A percentile compares a stretch with the other conserved stretches of the same genome.
phyloP scores from a whole-genome alignment of 1,140 invertebrate genomes.

The Drosophila trapezifrons region DNA sequence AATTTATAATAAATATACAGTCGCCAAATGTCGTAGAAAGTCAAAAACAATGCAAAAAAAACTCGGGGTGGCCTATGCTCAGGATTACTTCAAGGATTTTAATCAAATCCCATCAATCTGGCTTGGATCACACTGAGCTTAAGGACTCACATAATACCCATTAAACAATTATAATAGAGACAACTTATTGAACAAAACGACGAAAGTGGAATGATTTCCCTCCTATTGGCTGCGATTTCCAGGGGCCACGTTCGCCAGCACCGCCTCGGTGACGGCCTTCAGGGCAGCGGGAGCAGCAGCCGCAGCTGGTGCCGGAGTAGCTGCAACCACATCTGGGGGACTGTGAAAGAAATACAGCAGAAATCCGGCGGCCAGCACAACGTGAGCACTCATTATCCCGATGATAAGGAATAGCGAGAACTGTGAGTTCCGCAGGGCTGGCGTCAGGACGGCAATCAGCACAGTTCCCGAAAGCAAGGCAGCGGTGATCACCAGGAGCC shows the following conservation, averaged over 20 bases:
- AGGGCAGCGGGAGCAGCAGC: constrained; percentile 15
- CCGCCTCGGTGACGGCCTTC: constrained; percentile 26
- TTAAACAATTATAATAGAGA: constrained; percentile 7
- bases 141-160: neutral
- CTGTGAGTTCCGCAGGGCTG: constrained; percentile 89
- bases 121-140: neutral
- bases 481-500: constrained; percentile 92
- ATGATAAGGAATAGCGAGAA: constrained; percentile 88
- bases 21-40: constrained; percentile 25
- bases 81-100: neutral
- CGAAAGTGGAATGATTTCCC: constrained; percentile 30
- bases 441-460: constrained; percentile 91
- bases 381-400: constrained; percentile 90
- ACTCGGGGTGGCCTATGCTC: neutral
- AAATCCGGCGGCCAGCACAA: constrained; percentile 92
- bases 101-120: constrained; percentile 1
- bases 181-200: constrained; percentile 48
- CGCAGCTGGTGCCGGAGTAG: neutral
- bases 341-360: constrained; percentile 90
- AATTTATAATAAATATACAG: constrained; percentile 48
- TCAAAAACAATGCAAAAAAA: constrained; percentile 19
- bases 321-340: constrained; percentile 24
- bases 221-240: constrained; percentile 57
- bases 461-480: constrained; percentile 93
- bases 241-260: constrained; percentile 1